These are phyloP conservation scores for Hypomecis punctinalis DNA, from an alignment of 2,888 invertebrate genomes.

Conservation along the genomic window DNA sequence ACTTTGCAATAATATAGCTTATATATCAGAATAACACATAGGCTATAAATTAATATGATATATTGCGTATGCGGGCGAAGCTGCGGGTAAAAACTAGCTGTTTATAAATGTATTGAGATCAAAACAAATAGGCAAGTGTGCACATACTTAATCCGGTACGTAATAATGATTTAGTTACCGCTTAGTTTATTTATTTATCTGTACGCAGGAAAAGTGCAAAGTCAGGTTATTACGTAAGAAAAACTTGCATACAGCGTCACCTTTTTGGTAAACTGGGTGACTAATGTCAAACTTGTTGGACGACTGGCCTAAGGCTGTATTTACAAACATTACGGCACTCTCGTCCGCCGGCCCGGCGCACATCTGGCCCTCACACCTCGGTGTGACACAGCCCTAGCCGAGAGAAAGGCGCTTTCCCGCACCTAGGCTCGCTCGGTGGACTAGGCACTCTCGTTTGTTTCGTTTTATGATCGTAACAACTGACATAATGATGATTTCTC, in stretches of 20 bases:
- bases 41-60: too few relatives aligned
- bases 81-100: too few relatives aligned
- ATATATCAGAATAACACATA: too few relatives aligned
- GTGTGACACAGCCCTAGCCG: slow-evolving; percentile 34
- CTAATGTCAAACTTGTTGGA: slow-evolving; percentile 23
- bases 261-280: slow-evolving; percentile 7
- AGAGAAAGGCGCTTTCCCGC: slow-evolving; percentile 84
- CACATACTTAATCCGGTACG: too few relatives aligned
- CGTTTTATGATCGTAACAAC: slow-evolving; percentile 46
- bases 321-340: slow-evolving; percentile 71
- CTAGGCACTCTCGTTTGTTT: slow-evolving; percentile 54
- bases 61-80: too few relatives aligned
- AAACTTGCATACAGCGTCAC: background rate
- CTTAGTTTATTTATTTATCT: background rate
- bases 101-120: too few relatives aligned
- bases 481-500: slow-evolving; percentile 30
- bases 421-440: slow-evolving; percentile 54
- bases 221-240: background rate
- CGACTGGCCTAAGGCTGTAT: slow-evolving; percentile 49
- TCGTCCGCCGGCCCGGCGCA: slow-evolving; percentile 42
- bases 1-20: too few relatives aligned
- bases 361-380: slow-evolving; percentile 22
- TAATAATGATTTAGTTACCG: too few relatives aligned
- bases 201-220: background rate
- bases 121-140: too few relatives aligned